Percentiles rank a stretch among this genome's conserved stretches.
Evolutionary conservation across 2,113 vertebrate species (phyloP).

Genomic region (Mirza zaza): DNA sequence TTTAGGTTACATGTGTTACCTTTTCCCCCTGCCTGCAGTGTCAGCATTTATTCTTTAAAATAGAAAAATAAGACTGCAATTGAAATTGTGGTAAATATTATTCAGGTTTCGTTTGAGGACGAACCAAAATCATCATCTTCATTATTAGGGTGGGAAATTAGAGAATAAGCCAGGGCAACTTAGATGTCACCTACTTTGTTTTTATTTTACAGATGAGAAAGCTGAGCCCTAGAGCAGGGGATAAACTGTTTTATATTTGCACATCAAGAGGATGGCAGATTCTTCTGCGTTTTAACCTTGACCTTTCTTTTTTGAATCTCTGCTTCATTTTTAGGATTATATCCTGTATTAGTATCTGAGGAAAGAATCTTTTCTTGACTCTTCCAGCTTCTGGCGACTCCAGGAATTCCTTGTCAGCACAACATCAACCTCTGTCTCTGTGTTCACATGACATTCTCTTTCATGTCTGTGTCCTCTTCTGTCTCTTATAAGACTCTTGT

Average conservation of each 20-base stretch:
- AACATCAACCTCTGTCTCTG: neutral
- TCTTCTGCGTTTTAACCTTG: neutral
- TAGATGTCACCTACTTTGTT: neutral
- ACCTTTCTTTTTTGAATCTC: neutral
- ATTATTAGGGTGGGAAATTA: neutral
- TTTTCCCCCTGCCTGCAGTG: too few species aligned
- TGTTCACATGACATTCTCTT: too few species aligned
- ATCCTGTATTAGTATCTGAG: too few species aligned
- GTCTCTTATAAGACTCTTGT: neutral
- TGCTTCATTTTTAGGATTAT: neutral
- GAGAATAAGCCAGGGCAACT: neutral
- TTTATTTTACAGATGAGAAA: neutral
- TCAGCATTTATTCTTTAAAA: neutral
- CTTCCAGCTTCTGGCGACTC: neutral
- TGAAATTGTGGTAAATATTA: neutral
- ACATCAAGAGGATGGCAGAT: neutral
- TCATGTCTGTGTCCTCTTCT: neutral
- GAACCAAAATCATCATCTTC: neutral
- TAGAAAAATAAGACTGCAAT: neutral
- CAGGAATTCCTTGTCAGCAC: neutral
- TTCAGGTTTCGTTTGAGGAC: neutral
- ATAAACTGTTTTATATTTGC: neutral
- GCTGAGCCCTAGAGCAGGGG: neutral
- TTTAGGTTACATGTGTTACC: too few species aligned
- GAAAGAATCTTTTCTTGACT: neutral